Conservation (phyloP, 2,888 invertebrate species). For the Mesorhabditis spiculigera region DNA sequence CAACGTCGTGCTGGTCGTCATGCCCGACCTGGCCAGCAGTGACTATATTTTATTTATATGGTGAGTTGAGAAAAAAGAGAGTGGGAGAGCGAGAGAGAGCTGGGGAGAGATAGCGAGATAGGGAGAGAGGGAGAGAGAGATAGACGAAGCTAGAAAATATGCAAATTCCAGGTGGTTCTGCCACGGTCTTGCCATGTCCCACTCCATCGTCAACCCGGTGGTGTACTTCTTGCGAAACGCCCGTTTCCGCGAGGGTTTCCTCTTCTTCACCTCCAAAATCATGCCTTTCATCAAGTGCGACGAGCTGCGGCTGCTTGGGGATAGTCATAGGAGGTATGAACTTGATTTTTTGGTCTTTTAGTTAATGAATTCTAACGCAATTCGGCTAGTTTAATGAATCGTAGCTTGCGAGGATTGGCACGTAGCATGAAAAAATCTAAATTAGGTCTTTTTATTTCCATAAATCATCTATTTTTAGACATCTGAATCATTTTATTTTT, state of each 20-base stretch:
- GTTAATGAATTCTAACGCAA: too few species aligned
- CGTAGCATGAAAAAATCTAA: too few species aligned
- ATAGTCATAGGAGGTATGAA: constrained; percentile 17
- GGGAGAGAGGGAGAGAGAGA: not conserved
- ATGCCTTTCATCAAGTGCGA: constrained; percentile 35
- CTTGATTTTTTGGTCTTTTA: constrained; percentile 1
- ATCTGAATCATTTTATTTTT: too few species aligned
- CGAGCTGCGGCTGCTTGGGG: constrained; percentile 36
- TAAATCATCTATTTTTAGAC: too few species aligned
- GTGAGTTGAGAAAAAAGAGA: constrained; percentile 20
- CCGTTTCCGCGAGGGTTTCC: constrained; percentile 82
- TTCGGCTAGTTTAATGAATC: too few species aligned
- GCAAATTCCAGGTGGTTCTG: constrained; percentile 46
- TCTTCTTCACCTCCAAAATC: constrained; percentile 29
- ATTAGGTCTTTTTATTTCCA: too few species aligned
- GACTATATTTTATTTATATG: constrained; percentile 54
- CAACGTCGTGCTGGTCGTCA: constrained; percentile 48
- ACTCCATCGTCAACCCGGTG: constrained; percentile 55
- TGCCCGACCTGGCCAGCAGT: constrained; percentile 42
- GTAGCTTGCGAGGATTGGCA: too few species aligned
- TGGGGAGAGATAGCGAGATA: not conserved
- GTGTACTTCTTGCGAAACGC: constrained; percentile 52
- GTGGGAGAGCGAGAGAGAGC: not conserved
- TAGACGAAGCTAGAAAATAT: too few species aligned
- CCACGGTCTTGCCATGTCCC: constrained; percentile 56